Base-by-base conservation (phyloP, 2,888 invertebrate genomes). In the Tridacna gigas region DNA sequence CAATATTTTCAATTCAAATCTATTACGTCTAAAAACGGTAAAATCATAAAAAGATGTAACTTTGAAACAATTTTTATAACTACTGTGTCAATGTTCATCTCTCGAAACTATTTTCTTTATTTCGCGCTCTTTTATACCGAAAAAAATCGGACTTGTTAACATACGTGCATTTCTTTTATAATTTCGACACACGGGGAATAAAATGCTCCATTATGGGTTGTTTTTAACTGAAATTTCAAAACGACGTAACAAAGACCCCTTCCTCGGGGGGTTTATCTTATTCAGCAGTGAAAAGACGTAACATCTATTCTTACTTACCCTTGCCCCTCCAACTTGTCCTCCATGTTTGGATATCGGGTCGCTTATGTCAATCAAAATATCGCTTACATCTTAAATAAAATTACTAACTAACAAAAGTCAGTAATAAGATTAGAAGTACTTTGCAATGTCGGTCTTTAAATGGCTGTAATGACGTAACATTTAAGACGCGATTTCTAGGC, bases 31-130 rank as follows among this genome's bases (percentile, higher is more conserved):
- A n/a, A n/a, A n/a, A n/a, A n/a, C n/a, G n/a, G n/a, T n/a, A n/a
- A n/a, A n/a, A n/a, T n/a, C n/a, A n/a, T n/a, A n/a, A n/a, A n/a
- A n/a, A n/a, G n/a, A n/a, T n/a, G n/a, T n/a, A n/a, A n/a, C n/a
- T n/a, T n/a, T n/a, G n/a, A 60, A 60, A 11, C 60, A 60, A 60
- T 60, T 60, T 5, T 60, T 60, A 60, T 60, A 60, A 60, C 60
- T 15, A 11, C 60, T 60, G 60, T 60, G 60, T 60, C 60, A 60
- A 60, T 60, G 60, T 60, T 60, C 60, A 60, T 60, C 60, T 60
- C 7, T 60, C 60, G 4, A 22, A 60, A 7, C 60, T 60, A 60
- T 60, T 60, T 60, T 60, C 18, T 60, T 20, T 60, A 60, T 60
- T 60, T 22, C 60, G 18, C 51, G 22, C 18, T 11, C 22, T 15